Percentiles rank a stretch among this genome's conserved stretches.
phyloP scores from a whole-genome alignment of 2,113 vertebrate genomes.

The Cyrtonyx montezumae region DNA sequence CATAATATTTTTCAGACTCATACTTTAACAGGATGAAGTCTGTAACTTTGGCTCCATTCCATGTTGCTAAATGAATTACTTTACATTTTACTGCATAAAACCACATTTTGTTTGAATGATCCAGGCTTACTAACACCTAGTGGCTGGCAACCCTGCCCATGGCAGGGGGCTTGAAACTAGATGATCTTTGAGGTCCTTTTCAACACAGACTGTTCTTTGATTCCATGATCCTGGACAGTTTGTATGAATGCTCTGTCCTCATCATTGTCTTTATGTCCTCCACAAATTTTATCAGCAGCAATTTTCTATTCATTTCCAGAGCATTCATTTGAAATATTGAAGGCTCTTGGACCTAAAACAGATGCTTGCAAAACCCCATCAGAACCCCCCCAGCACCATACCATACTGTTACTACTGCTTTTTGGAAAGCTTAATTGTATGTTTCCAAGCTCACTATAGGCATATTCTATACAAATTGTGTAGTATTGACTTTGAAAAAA shows the following conservation, averaged over 20 bases:
- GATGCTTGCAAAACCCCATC: accelerated
- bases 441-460: not conserved
- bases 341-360: not conserved
- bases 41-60: not conserved
- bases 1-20: not conserved
- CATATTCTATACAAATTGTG: not conserved
- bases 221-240: not conserved
- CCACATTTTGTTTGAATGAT: not conserved
- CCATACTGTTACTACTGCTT: not conserved
- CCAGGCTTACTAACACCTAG: not conserved
- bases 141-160: no score
- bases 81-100: constrained; percentile 9
- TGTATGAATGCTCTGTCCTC: not conserved
- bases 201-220: no score
- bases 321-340: not conserved
- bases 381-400: not conserved
- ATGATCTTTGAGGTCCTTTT: no score
- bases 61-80: constrained; percentile 21
- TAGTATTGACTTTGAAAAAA: not conserved
- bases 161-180: no score
- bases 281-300: not conserved
- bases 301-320: constrained; percentile 13
- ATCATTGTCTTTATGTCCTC: not conserved
- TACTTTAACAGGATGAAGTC: constrained; percentile 15
- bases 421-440: not conserved